A percentile compares a stretch with the other conserved stretches of the same genome.
phyloP scores from a whole-genome alignment of 2,113 vertebrate species.

The Entelurus aequoreus region DNA sequence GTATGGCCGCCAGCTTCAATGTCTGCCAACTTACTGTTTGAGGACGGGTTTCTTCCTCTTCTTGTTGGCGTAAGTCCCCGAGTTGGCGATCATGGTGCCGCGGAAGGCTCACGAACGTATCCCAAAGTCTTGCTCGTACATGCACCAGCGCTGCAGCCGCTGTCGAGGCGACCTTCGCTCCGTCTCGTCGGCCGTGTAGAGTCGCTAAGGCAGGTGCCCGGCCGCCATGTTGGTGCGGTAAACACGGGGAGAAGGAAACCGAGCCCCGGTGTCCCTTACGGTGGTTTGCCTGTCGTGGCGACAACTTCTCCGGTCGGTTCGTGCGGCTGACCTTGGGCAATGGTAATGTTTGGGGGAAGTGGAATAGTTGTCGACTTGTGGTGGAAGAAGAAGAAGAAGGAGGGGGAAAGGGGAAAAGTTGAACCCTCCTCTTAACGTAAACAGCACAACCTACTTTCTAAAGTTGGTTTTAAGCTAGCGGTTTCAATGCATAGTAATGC shows the following conservation, averaged over 20 bases:
- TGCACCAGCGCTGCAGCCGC: neutral
- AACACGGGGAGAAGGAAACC: neutral
- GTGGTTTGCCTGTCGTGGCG: conserved; percentile 14
- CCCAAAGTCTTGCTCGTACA: neutral
- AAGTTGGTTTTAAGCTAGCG: neutral
- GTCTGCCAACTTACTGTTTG: conserved; percentile 60
- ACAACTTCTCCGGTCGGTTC: conserved; percentile 29
- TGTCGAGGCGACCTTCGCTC: neutral
- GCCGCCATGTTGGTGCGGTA: neutral
- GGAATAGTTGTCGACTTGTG: neutral
- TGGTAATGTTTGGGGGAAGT: conserved; percentile 1
- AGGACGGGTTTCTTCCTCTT: conserved; percentile 76
- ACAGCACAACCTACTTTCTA: conserved; percentile 26
- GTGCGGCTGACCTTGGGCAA: conserved; percentile 37
- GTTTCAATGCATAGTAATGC: neutral
- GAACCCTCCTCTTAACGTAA: conserved; percentile 36
- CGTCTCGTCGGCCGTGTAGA: neutral
- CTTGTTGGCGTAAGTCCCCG: conserved; percentile 68
- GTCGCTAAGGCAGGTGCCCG: neutral
- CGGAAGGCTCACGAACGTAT: conserved; percentile 4
- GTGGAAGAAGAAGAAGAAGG: conserved; percentile 4
- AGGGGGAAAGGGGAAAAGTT: conserved; percentile 10
- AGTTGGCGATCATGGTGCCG: conserved; percentile 62
- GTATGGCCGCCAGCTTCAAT: too few species aligned
- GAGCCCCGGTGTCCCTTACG: neutral